phyloP scores from a whole-genome alignment of 2,797 vertebrate genomes.

The Sebastes glaucus region DNA sequence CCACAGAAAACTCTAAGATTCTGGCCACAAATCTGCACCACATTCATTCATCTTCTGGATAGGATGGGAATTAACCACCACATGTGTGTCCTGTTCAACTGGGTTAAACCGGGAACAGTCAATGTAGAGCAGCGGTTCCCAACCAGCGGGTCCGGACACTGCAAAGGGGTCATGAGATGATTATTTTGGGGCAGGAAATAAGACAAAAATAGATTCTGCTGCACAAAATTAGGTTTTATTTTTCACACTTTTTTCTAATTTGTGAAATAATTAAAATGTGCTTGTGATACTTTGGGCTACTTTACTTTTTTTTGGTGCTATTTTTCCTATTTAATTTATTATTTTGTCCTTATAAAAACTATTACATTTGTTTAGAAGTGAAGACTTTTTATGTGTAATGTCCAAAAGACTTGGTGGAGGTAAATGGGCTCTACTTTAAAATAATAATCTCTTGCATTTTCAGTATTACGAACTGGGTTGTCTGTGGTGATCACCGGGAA shows the following conservation, averaged over 20 bases:
- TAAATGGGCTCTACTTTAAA: neutral
- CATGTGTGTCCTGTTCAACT: neutral
- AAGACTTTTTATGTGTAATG: neutral
- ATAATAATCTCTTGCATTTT: neutral
- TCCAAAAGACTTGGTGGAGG: neutral
- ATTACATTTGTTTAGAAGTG: neutral
- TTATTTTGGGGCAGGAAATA: neutral
- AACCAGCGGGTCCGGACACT: neutral
- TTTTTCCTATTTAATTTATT: neutral
- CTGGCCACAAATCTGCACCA: neutral
- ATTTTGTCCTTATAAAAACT: neutral
- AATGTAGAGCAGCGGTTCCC: neutral
- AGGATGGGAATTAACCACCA: neutral
- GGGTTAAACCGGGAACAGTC: neutral
- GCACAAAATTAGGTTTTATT: neutral
- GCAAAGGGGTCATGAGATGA: neutral
- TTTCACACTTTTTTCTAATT: neutral
- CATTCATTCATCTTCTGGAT: conserved; percentile 17
- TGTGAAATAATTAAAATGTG: neutral
- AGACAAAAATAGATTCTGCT: neutral
- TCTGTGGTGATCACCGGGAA: neutral
- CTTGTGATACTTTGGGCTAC: neutral
- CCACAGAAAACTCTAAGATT: neutral
- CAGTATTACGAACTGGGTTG: neutral
- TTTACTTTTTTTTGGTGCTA: neutral